Conservation (phyloP, 2,113 vertebrate genomes). For the Lampris incognitus region DNA sequence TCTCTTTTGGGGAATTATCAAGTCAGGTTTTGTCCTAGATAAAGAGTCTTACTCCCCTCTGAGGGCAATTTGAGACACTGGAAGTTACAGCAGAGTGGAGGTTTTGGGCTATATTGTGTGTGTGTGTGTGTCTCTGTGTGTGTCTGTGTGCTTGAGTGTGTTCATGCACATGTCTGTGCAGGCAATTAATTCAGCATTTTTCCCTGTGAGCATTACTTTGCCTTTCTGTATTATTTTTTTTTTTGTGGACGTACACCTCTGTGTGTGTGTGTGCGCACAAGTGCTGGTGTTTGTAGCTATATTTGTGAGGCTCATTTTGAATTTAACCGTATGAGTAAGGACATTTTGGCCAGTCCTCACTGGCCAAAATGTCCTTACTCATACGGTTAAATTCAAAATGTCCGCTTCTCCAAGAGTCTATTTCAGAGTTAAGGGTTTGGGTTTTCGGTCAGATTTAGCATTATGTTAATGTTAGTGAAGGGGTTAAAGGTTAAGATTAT, state of each 20-base stretch:
- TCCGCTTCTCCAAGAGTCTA: too few species aligned
- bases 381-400: too few species aligned
- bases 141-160: background rate
- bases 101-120: slow-evolving; percentile 62
- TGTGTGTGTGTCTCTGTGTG: background rate
- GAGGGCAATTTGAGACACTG: slow-evolving; percentile 73
- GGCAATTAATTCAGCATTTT: slow-evolving; percentile 26
- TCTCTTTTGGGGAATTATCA: slow-evolving; percentile 73
- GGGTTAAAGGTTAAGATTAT: too few species aligned
- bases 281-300: too few species aligned
- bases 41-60: slow-evolving; percentile 65
- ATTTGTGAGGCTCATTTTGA: too few species aligned
- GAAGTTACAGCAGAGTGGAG: slow-evolving; percentile 66
- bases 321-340: too few species aligned
- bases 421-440: too few species aligned
- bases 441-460: too few species aligned
- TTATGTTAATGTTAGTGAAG: too few species aligned
- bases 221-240: background rate
- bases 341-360: too few species aligned
- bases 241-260: background rate
- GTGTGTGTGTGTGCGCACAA: slow-evolving; percentile 20
- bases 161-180: slow-evolving; percentile 30
- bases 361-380: too few species aligned
- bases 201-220: slow-evolving; percentile 3
- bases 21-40: slow-evolving; percentile 78